Base-by-base conservation (phyloP, 2,888 invertebrate species). In the Caenorhabditis sp. region DNA sequence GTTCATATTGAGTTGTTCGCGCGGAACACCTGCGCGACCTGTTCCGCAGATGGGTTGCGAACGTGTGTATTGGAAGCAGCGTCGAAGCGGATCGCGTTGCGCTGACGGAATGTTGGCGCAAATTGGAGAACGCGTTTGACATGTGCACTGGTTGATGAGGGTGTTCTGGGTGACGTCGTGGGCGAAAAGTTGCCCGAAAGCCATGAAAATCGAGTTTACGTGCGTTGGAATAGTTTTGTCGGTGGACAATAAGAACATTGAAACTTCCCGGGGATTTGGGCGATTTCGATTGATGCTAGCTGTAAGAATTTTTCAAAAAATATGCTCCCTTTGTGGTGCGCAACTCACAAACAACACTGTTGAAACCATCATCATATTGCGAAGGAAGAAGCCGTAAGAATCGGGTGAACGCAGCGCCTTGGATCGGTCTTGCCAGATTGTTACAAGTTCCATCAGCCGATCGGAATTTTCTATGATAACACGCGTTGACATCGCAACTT, bases 41-140 rank as follows among this genome's bases (percentile, higher is more conserved):
- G 96, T 96, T 14, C 97, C 97, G 88, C 99, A 99, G 63, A 97
- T 93, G 0, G 97, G 93, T 84, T 95, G 94, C 6, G 95, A 94
- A 78, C 99, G 91, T 10, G 85, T 82, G 72, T 85, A 78, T 43
- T 81, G 77, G 50, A 85, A 77, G 67, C 87, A 87, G 8, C 58
- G 59, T 12, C 57, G 54, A 4, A 27, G 55, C 14, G 59, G 61
- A 62, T 82, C 82, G 58, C 67, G 62, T 3, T 69, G 59, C 10
- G 80, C 74, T 4, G 79, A 69, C 19, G 75, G 77, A 57, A 83
- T 77, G 31, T 76, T 71, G 23, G 73, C 69, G 62, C 83, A 83
- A 50, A 77, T 60, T 10, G 76, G 74, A n/a, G 74, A 72, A n/a
- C 71, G 65, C 14, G 65, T 71, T 10, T 66, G 64, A 61, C 82